Percentiles rank a stretch among this genome's conserved stretches.
Evolutionary conservation across 2,113 vertebrate genomes (phyloP).

Genomic region (Spea bombifrons): DNA sequence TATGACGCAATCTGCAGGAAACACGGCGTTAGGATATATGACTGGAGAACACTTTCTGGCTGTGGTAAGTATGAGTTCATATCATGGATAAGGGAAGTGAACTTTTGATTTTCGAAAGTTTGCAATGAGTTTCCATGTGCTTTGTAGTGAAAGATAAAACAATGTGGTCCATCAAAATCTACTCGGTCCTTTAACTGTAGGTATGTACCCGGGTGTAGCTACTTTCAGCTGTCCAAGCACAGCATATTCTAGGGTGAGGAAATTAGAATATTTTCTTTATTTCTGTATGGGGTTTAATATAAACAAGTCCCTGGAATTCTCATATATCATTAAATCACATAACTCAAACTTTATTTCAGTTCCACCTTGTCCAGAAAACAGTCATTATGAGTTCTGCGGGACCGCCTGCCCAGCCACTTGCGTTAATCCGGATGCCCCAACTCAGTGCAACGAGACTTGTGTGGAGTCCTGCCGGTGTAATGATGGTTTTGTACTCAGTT

Average conservation of each 20-base stretch:
- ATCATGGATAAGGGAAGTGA: no score
- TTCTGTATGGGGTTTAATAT: no score
- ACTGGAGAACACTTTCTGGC: slow-evolving; percentile 59
- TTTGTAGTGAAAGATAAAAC: no score
- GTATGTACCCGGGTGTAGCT: no score
- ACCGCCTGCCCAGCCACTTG: slow-evolving; percentile 64
- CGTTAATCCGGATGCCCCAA: slow-evolving; percentile 15
- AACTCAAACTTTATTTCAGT: slow-evolving; percentile 56
- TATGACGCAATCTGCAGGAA: slow-evolving; percentile 60
- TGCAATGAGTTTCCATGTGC: no score
- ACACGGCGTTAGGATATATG: slow-evolving; percentile 51
- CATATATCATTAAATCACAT: neutral
- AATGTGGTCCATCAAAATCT: no score
- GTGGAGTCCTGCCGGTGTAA: slow-evolving; percentile 72
- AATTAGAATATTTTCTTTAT: no score
- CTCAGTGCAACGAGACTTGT: slow-evolving; percentile 56
- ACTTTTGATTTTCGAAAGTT: no score
- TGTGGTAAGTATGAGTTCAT: slow-evolving; percentile 59
- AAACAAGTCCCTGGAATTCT: no score
- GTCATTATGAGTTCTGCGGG: slow-evolving; percentile 69
- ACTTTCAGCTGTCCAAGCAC: no score
- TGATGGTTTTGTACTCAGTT: slow-evolving; percentile 60
- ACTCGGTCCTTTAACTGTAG: no score
- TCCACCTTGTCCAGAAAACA: slow-evolving; percentile 64
- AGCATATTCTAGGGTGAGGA: no score